phyloP scores from a whole-genome alignment of 2,113 vertebrate genomes.

The Phylloscopus trochilus region DNA sequence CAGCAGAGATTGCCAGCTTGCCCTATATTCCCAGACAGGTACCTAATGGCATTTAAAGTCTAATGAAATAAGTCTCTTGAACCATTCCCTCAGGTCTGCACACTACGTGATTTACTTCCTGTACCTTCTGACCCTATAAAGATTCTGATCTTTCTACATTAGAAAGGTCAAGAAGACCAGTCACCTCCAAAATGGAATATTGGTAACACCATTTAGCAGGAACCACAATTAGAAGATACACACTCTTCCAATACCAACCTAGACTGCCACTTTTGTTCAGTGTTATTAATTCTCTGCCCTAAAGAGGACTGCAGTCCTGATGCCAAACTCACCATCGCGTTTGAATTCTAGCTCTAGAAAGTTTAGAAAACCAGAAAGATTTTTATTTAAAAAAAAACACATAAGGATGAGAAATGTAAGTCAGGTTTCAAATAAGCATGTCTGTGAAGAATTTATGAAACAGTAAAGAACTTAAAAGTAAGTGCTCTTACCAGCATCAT shows the following conservation, averaged over 20 bases:
- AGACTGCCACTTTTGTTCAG: neutral
- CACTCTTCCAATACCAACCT: neutral
- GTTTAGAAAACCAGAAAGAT: neutral
- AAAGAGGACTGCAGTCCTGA: neutral
- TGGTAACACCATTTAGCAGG: neutral
- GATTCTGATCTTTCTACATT: neutral
- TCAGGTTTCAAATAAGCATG: neutral
- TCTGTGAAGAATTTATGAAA: neutral
- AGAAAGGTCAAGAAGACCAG: neutral
- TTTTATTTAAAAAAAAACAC: neutral
- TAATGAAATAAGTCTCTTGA: neutral
- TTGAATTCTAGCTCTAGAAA: neutral
- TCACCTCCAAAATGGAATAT: neutral
- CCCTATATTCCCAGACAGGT: neutral
- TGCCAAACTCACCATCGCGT: neutral
- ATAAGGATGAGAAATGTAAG: neutral
- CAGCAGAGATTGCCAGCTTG: neutral
- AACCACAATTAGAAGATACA: neutral
- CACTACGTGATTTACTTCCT: neutral
- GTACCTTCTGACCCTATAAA: neutral
- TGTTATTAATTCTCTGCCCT: neutral
- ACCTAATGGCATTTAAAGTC: neutral
- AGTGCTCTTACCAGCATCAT: slow-evolving; percentile 90
- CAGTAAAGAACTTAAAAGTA: neutral
- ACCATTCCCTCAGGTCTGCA: neutral